These are phyloP conservation scores for Metellina segmentata DNA, from an alignment of 2,888 invertebrate genomes.

Conservation along the genomic window DNA sequence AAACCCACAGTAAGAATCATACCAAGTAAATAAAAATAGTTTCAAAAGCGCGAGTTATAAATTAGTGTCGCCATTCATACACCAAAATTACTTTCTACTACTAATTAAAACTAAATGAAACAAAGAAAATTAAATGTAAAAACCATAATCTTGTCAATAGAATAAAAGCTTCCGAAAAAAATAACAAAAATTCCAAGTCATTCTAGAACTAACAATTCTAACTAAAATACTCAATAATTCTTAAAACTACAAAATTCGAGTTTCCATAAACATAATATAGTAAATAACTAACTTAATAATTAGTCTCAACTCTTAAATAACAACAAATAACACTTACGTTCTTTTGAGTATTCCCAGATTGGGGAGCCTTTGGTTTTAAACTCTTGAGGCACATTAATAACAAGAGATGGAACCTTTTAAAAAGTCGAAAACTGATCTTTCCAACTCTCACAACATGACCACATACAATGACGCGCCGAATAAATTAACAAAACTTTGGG, in stretches of 20 bases:
- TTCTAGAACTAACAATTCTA: not conserved
- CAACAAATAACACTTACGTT: slow-evolving; percentile 37
- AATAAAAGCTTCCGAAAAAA: not conserved
- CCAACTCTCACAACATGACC: not conserved
- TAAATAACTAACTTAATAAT: too few species aligned
- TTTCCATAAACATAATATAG: not conserved
- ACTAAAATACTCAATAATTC: not conserved
- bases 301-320: too few species aligned
- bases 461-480: not conserved
- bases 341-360: slow-evolving; percentile 37
- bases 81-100: too few species aligned
- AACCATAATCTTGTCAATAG: not conserved
- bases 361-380: slow-evolving; percentile 43
- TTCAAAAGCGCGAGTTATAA: too few species aligned
- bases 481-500: not conserved
- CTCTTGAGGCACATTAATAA: slow-evolving; percentile 68
- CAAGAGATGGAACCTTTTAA: not conserved
- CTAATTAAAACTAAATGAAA: too few species aligned
- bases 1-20: too few species aligned
- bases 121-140: not conserved
- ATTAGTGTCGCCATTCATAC: too few species aligned
- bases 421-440: not conserved
- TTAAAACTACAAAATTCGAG: not conserved
- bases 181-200: not conserved
- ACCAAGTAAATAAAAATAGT: too few species aligned